Percentiles rank a stretch among this genome's conserved stretches.
These are phyloP conservation scores for Dryadula phaetusa DNA, from an alignment of 2,888 invertebrate species.

Conservation along the genomic window DNA sequence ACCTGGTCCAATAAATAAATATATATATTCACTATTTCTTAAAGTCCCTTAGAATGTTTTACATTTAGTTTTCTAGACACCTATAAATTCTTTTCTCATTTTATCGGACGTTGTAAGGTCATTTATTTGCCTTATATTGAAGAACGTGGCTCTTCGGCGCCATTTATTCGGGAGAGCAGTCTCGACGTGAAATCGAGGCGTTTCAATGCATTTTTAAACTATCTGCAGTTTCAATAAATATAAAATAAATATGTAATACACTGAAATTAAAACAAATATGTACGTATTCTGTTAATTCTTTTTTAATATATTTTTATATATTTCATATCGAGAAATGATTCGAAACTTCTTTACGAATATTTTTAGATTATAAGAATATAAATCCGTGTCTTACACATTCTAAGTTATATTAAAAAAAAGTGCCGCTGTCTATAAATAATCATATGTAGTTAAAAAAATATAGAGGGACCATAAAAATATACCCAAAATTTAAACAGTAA, in stretches of 20 bases:
- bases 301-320: too few species aligned
- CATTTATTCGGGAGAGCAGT: slow-evolving; percentile 49
- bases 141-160: slow-evolving; percentile 54
- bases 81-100: slow-evolving; percentile 74
- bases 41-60: slow-evolving; percentile 37
- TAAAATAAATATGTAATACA: slow-evolving; percentile 5
- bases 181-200: slow-evolving; percentile 46
- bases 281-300: neutral
- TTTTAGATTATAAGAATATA: too few species aligned
- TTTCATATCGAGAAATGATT: too few species aligned
- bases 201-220: slow-evolving; percentile 45
- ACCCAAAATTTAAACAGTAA: too few species aligned
- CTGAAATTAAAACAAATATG: neutral
- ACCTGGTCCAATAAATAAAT: neutral
- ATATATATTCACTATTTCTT: slow-evolving; percentile 9
- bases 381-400: too few species aligned
- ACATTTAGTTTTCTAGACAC: slow-evolving; percentile 63
- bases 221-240: slow-evolving; percentile 15
- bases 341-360: too few species aligned
- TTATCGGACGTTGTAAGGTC: slow-evolving; percentile 64
- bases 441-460: too few species aligned
- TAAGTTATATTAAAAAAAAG: too few species aligned
- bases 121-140: slow-evolving; percentile 73
- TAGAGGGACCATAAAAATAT: too few species aligned
- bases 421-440: too few species aligned